phyloP scores from a whole-genome alignment of 2,797 vertebrate genomes.

The Vireo griseus region DNA sequence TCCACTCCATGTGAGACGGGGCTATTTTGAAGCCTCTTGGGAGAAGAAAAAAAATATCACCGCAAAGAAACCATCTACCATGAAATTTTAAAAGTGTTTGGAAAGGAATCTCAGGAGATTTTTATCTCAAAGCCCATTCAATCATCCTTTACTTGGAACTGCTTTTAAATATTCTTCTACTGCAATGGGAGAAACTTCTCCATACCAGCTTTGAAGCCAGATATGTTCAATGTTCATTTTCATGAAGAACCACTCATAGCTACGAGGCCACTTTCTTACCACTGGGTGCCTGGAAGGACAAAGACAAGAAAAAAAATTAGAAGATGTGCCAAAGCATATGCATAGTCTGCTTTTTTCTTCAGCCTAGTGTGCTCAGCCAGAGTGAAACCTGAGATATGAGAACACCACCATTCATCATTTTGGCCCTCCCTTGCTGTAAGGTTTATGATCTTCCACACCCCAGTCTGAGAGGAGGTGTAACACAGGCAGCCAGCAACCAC shows the following conservation, averaged over 20 bases:
- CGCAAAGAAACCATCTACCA: neutral
- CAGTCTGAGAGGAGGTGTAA: neutral
- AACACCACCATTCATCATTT: neutral
- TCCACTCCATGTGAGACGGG: neutral
- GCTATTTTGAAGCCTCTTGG: neutral
- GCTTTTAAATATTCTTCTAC: constrained; percentile 79
- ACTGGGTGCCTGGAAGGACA: constrained; percentile 72
- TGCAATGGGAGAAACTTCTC: constrained; percentile 59
- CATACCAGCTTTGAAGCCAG: constrained; percentile 78
- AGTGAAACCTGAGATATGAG: neutral
- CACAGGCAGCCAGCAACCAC: neutral
- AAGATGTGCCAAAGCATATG: neutral
- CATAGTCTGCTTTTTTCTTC: neutral
- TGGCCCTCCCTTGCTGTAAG: neutral
- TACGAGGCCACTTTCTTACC: constrained; percentile 78
- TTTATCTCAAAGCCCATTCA: neutral
- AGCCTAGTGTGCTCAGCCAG: neutral
- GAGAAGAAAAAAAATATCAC: neutral
- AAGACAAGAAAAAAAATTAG: neutral
- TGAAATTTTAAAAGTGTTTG: neutral
- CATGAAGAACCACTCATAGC: constrained; percentile 80
- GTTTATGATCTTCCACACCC: neutral
- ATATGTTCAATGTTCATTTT: constrained; percentile 77
- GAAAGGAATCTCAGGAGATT: neutral
- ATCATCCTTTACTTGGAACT: constrained; percentile 67